Evolutionary conservation across 2,797 vertebrate species (phyloP), one percentile per base, ranked within the genome.

Genomic region (Cheirogaleus major): DNA sequence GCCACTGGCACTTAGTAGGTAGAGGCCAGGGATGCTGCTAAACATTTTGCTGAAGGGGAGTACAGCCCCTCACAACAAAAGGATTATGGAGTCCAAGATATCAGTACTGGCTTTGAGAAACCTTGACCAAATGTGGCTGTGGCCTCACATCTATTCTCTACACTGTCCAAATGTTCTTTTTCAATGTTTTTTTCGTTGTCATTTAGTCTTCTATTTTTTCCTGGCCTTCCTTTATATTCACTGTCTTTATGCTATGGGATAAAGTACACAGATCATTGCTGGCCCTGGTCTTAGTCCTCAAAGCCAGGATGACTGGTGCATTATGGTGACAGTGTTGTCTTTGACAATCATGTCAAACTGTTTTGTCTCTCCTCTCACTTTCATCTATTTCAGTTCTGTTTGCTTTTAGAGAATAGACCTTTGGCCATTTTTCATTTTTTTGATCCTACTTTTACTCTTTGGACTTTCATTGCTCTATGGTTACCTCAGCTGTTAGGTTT

Each of bases 351-450:
- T 3, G 6, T 6, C 25, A 59, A 78, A 23, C 7, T 25, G 12
- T n/a, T 23, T 67, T 5, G 35, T 82, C 67, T 72, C 57, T 57
- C 9, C 27, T 82, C 4, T n/a, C 4, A 30, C 15, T 30, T 69
- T 17, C 23, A 50, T 35, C 20, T 25, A 63, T 50, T 43, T 3
- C 35, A 43, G 2, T 41, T 52, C 23, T 38, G 15, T 41, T 92
- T 85, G 45, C 52, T 65, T 95, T 92, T 35, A 35, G n/a, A 45
- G 43, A 12, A 18, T 35, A 22, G 50, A 59, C 20, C 9, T 41
- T 41, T 65, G 59, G 9, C 65, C 45, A 41, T 52, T 55, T 93
- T 70, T 93, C 27, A 69, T 89, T n/a, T n/a, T 84, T 38, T 30
- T 18, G n/a, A 43, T 2, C 48, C 43, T 89, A 25, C 12, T 50